Percentiles rank a stretch among this genome's conserved stretches.
Evolutionary conservation across 2,888 invertebrate genomes (phyloP).

Genomic region (Sinotaia quadrata): DNA sequence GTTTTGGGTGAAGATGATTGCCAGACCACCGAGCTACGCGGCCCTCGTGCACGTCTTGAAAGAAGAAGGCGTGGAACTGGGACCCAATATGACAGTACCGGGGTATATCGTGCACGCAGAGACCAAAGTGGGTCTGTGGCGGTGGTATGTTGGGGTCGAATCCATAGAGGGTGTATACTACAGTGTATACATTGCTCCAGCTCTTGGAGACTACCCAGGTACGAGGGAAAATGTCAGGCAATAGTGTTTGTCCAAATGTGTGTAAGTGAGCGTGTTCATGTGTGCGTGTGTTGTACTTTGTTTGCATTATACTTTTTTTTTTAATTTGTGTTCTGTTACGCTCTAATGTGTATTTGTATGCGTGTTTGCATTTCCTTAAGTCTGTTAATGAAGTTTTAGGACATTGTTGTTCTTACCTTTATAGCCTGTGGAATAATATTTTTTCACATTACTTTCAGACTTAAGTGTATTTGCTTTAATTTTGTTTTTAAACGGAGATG

Average conservation of each 20-base stretch:
- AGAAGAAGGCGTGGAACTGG: neutral
- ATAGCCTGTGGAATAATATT: too few relatives aligned
- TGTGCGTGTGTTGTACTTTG: neutral
- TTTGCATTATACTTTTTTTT: neutral
- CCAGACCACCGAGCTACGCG: neutral
- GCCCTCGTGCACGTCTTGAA: constrained; percentile 1
- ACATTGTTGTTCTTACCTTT: too few relatives aligned
- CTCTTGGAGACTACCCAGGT: constrained; percentile 9
- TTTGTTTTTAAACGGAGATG: too few relatives aligned
- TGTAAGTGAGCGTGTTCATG: neutral
- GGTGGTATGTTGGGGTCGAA: constrained; percentile 17
- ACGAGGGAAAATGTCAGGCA: neutral
- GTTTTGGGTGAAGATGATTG: constrained; percentile 8
- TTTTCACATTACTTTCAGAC: too few relatives aligned
- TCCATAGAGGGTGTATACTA: neutral
- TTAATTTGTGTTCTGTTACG: neutral
- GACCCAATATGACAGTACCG: neutral
- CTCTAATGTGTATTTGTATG: too few relatives aligned
- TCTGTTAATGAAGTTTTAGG: too few relatives aligned
- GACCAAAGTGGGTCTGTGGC: constrained; percentile 18
- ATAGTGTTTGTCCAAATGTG: neutral
- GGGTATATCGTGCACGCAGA: neutral
- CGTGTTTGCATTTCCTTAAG: too few relatives aligned
- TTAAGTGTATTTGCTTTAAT: too few relatives aligned
- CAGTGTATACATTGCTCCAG: constrained; percentile 2